Conservation (phyloP, 1,140 invertebrate species). For the Mercenaria mercenaria region DNA sequence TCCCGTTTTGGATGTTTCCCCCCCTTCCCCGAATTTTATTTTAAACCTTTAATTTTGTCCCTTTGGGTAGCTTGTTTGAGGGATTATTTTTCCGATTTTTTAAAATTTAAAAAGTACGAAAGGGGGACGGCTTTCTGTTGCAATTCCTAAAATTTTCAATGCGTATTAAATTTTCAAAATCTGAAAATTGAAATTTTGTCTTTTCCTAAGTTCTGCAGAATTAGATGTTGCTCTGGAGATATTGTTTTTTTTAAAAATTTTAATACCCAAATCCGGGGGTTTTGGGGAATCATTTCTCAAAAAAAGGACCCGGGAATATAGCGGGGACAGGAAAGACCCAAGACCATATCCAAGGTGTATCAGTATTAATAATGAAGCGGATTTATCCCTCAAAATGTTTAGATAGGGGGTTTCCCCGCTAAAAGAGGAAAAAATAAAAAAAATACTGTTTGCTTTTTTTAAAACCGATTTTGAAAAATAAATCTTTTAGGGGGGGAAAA, state of each 20-base stretch:
- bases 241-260: not conserved
- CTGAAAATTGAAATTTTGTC: not conserved
- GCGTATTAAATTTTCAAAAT: conserved; percentile 70
- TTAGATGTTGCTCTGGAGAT: not conserved
- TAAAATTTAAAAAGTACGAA: conserved; percentile 68
- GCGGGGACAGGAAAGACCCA: conserved; percentile 29
- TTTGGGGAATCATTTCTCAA: not conserved
- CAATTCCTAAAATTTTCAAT: conserved; percentile 65
- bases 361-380: conserved; percentile 23
- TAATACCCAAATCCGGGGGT: not conserved
- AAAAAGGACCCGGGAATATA: conserved; percentile 15
- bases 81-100: not conserved
- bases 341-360: conserved; percentile 38
- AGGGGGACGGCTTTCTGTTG: conserved; percentile 43
- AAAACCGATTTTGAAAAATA: too few relatives aligned
- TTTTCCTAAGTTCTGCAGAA: not conserved
- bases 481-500: too few relatives aligned
- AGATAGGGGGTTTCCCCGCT: not conserved
- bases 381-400: conserved; percentile 23
- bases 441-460: too few relatives aligned
- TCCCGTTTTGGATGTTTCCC: not conserved
- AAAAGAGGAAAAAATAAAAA: not conserved
- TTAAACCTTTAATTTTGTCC: not conserved
- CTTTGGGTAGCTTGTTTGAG: not conserved
- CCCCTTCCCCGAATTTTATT: not conserved